Evolutionary conservation across 2,113 vertebrate genomes (phyloP).

Genomic region (Psephotus haematonotus): DNA sequence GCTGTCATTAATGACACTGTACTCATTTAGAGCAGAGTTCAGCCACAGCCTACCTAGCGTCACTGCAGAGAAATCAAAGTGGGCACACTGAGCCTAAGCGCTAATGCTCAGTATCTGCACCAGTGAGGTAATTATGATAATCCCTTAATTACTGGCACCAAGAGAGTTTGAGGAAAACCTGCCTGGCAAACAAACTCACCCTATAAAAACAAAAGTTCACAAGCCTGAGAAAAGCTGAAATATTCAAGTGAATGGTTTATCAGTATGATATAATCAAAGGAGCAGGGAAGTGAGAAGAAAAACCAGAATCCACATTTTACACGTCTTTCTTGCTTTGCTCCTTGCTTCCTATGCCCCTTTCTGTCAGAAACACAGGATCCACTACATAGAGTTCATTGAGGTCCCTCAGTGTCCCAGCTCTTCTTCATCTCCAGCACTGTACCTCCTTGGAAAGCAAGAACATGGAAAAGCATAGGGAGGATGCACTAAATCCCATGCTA

Average conservation of each 20-base stretch:
- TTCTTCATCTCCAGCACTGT: background rate
- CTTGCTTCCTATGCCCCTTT: background rate
- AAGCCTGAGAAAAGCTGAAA: background rate
- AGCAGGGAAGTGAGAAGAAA: background rate
- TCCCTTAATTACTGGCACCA: constrained; percentile 61
- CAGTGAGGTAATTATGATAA: constrained; percentile 53
- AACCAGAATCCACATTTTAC: background rate
- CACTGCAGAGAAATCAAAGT: constrained; percentile 46
- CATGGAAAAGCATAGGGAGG: background rate
- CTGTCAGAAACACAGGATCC: background rate
- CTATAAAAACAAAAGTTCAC: background rate
- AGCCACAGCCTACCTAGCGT: constrained; percentile 33
- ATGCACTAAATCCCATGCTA: background rate
- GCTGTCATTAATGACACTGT: constrained; percentile 14
- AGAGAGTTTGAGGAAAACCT: constrained; percentile 55
- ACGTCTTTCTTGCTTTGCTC: background rate
- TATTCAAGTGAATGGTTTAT: background rate
- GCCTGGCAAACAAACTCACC: constrained; percentile 41
- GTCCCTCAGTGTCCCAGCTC: background rate
- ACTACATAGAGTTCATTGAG: background rate
- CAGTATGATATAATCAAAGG: background rate
- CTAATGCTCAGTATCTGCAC: constrained; percentile 52
- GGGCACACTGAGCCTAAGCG: background rate
- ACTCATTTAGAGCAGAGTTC: constrained; percentile 45
- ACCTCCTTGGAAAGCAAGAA: background rate